Evolutionary conservation across 2,888 invertebrate species (phyloP).

Genomic region (Mythimna ferrago): DNA sequence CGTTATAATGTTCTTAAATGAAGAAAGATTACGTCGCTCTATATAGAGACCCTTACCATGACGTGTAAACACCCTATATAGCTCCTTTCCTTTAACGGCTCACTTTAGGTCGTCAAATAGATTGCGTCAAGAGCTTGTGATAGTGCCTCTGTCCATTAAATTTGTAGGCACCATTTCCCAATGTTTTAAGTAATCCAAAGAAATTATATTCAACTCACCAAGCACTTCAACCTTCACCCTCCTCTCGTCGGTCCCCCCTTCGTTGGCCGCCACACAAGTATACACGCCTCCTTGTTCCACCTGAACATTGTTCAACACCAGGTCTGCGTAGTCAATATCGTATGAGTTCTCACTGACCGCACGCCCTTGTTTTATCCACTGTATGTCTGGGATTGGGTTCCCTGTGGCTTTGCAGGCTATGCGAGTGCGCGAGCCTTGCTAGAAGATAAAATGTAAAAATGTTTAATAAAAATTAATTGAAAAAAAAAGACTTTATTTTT

Average conservation of each 20-base stretch:
- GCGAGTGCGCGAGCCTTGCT: conserved; percentile 77
- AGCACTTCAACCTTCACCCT: conserved; percentile 26
- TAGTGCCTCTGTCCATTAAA: too few species aligned
- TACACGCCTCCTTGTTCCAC: conserved; percentile 86
- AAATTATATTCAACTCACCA: conserved; percentile 9
- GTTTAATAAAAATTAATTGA: too few species aligned
- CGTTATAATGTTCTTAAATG: too few species aligned
- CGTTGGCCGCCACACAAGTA: conserved; percentile 90
- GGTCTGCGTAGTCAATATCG: conserved; percentile 76
- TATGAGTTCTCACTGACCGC: conserved; percentile 68
- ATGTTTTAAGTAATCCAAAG: too few species aligned
- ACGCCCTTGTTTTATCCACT: conserved; percentile 90
- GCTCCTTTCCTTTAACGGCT: too few species aligned
- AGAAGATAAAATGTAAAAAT: conserved; percentile 30
- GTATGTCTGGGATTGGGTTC: conserved; percentile 89
- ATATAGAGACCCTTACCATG: too few species aligned
- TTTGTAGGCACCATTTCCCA: too few species aligned
- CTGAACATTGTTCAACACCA: conserved; percentile 73
- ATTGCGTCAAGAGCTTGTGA: too few species aligned
- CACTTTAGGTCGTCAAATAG: too few species aligned
- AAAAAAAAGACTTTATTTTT: too few species aligned
- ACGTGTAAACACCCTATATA: too few species aligned
- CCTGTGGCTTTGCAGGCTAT: conserved; percentile 90
- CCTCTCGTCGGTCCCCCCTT: conserved; percentile 80
- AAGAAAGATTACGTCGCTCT: too few species aligned